Percentiles rank a stretch among this genome's conserved stretches.
Evolutionary conservation across 2,797 vertebrate species (phyloP).

Genomic region (Spinus pinus): DNA sequence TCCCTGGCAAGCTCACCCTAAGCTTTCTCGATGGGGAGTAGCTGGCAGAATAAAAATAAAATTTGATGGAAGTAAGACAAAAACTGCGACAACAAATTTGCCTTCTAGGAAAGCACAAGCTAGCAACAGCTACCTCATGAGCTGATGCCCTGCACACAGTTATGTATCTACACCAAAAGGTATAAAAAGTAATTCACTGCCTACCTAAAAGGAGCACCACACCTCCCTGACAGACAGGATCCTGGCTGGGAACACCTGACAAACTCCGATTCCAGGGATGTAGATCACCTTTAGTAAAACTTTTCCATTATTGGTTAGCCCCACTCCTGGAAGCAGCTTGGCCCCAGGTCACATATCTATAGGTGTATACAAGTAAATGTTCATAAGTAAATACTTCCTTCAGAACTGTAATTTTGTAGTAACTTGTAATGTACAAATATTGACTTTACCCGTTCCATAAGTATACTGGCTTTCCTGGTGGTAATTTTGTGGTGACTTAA

Average conservation of each 20-base stretch:
- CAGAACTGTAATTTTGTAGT: not conserved
- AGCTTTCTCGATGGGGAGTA: not conserved
- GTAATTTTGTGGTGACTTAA: not conserved
- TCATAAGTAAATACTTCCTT: not conserved
- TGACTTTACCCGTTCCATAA: not conserved
- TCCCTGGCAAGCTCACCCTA: not conserved
- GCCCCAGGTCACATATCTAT: not conserved
- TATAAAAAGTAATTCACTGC: not conserved
- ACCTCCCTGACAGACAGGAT: rapidly evolving
- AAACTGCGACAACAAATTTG: not conserved
- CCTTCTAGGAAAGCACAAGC: not conserved
- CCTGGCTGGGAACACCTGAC: not conserved
- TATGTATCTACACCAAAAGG: rapidly evolving
- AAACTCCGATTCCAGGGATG: not conserved
- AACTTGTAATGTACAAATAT: not conserved
- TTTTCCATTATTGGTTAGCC: not conserved
- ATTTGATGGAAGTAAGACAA: not conserved
- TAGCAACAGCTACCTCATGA: not conserved
- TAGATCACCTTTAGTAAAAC: not conserved
- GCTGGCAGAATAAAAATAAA: not conserved
- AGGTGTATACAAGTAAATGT: not conserved
- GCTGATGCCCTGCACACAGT: not conserved
- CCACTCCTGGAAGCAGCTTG: not conserved
- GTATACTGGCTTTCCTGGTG: not conserved
- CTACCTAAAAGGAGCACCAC: not conserved